A percentile compares a stretch with the other conserved stretches of the same genome.
Conservation (phyloP, 2,113 vertebrate genomes). For the Sprattus sprattus region DNA sequence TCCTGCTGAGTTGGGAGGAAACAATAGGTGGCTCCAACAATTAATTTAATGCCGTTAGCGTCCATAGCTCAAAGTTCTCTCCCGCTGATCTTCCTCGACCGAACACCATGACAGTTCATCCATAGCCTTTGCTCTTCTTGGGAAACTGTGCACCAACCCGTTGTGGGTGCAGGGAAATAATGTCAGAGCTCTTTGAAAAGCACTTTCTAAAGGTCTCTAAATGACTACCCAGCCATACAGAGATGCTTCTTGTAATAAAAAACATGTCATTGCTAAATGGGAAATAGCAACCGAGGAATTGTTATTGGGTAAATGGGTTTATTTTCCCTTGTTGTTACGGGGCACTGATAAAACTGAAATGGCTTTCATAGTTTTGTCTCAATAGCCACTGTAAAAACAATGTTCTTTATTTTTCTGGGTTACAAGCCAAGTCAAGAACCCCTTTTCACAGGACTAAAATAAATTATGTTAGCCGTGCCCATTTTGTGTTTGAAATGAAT, state of each 20-base stretch:
- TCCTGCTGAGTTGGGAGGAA: too few relatives aligned
- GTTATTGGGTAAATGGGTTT: conserved; percentile 46
- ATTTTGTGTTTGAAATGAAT: conserved; percentile 9
- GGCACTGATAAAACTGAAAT: conserved; percentile 46
- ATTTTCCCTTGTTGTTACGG: conserved; percentile 40
- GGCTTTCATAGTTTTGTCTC: conserved; percentile 37
- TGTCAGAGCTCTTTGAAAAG: background rate
- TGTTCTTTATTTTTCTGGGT: conserved; percentile 47
- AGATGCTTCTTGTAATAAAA: conserved; percentile 46
- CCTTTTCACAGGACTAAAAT: conserved; percentile 17
- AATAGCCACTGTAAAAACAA: conserved; percentile 35
- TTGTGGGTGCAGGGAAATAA: background rate
- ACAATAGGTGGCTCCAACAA: too few relatives aligned
- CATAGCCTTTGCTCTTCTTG: too few relatives aligned
- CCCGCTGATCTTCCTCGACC: too few relatives aligned
- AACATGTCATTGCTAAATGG: conserved; percentile 53
- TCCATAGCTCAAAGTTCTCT: too few relatives aligned
- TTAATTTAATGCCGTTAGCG: too few relatives aligned
- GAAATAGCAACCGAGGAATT: conserved; percentile 30
- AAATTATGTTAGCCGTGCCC: background rate
- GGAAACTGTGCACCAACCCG: background rate
- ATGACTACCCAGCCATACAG: conserved; percentile 26
- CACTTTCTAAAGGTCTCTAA: background rate
- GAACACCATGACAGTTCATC: too few relatives aligned
- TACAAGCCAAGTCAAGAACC: conserved; percentile 37